A percentile compares a stretch with the other conserved stretches of the same genome.
Conservation (phyloP, 2,888 invertebrate species). For the Melinopterus prodromus region DNA sequence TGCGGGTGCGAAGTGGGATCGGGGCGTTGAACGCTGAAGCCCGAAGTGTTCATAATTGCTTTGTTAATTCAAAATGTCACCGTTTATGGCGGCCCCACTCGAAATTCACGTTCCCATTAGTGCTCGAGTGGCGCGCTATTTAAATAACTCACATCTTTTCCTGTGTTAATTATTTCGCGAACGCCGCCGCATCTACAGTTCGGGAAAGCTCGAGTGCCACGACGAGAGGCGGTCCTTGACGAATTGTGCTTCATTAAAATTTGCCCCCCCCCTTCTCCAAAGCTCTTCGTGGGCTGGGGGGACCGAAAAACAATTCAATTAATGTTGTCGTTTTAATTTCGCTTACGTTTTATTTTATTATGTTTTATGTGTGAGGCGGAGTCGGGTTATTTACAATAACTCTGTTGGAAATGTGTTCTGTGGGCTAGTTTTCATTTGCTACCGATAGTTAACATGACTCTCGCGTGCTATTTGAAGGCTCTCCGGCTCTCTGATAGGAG, state of each 20-base stretch:
- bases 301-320: not conserved
- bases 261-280: conserved; percentile 31
- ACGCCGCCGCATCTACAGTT: conserved; percentile 13
- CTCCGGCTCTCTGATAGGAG: too few species aligned
- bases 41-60: conserved; percentile 22
- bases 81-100: conserved; percentile 34
- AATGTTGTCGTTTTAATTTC: not conserved
- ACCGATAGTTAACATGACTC: too few species aligned
- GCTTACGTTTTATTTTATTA: not conserved
- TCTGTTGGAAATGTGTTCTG: too few species aligned
- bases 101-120: conserved; percentile 39
- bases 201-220: not conserved
- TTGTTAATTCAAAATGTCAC: conserved; percentile 26
- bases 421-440: too few species aligned
- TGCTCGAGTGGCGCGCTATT: conserved; percentile 37
- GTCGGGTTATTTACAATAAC: too few species aligned
- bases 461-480: too few species aligned
- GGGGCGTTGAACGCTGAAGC: conserved; percentile 13
- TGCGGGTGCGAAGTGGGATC: not conserved
- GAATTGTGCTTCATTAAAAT: conserved; percentile 46
- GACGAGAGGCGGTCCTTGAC: conserved; percentile 40
- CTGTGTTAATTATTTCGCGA: conserved; percentile 43
- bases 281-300: not conserved
- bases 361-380: too few species aligned
- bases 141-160: conserved; percentile 45